Base-by-base conservation (phyloP, 2,797 vertebrate genomes). In the Hoplostethus atlanticus region DNA sequence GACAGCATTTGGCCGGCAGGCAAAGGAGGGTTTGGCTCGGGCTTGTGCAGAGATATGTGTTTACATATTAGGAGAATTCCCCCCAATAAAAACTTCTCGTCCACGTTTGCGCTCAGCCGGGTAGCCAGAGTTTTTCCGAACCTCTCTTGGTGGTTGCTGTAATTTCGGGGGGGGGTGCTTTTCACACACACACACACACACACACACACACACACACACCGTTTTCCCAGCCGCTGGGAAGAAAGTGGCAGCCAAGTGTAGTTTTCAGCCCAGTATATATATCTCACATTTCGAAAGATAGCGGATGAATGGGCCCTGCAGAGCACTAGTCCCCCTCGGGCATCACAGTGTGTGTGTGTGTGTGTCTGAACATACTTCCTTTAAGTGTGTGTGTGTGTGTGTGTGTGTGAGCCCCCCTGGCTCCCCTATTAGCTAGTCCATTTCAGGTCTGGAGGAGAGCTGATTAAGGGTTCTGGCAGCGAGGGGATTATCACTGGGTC, bases 401-500 rank as follows among this genome's bases (percentile, higher is more conserved):
- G 67, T 70, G 51, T 58, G 47, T 36, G 38, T 58, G 57, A 15
- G 64, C 38, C 69, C 57, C 50, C 59, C 16, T 52, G 3, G 42
- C 42, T 44, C 11, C 31, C 31, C 31, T 34, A 53, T 79, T 71
- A 69, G 55, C 77, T 69, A 46, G 77, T 51, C 66, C 63, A 53
- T 79, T 86, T 82, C 61, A 73, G 77, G 77, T 68, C 61, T 56
- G 25, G 53, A 85, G 59, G 64, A 83, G 80, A 75, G 64, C 78
- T 90, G 87, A 89, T 94, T 88, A 92, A 84, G 79, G 76, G 70
- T 79, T 85, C 81, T 89, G 76, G 81, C 72, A 71, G 79, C n/a
- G 16, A 79, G 54, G 64, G 79, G 77, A 91, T 90, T 90, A 89
- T 86, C 79, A 73, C 80, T 79, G 86, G 87, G 84, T 83, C 84